These are phyloP conservation scores for Carlito syrichta DNA, from an alignment of 2,113 vertebrate genomes.

Conservation along the genomic window DNA sequence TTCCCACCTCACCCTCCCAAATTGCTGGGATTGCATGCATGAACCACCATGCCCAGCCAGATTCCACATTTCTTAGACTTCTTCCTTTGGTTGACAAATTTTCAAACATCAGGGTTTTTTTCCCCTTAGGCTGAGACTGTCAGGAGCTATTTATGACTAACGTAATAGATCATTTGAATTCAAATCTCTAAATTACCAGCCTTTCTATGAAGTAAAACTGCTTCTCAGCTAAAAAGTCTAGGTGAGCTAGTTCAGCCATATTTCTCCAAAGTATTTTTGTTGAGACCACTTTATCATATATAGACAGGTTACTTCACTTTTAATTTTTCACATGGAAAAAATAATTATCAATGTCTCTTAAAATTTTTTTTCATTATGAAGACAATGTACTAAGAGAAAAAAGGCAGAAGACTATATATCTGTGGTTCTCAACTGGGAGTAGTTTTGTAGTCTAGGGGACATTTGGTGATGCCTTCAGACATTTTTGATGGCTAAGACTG, in stretches of 20 bases:
- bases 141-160: not conserved
- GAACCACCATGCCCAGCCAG: too few relatives aligned
- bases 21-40: too few relatives aligned
- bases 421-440: not conserved
- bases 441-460: not conserved
- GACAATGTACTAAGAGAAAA: not conserved
- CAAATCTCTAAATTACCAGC: constrained; percentile 9
- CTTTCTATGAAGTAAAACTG: constrained; percentile 36
- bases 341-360: not conserved
- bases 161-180: not conserved
- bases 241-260: not conserved
- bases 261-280: constrained; percentile 14
- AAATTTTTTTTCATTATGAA: not conserved
- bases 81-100: not conserved
- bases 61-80: not conserved
- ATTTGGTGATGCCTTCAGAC: not conserved
- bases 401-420: not conserved
- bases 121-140: not conserved
- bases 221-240: not conserved
- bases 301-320: not conserved
- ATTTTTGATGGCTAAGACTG: not conserved
- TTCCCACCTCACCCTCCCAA: too few relatives aligned
- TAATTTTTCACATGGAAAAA: constrained; percentile 22
- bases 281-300: not conserved
- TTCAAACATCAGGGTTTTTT: not conserved